Evolutionary conservation across 2,888 invertebrate species (phyloP).

Genomic region (Phaedon cochleariae): DNA sequence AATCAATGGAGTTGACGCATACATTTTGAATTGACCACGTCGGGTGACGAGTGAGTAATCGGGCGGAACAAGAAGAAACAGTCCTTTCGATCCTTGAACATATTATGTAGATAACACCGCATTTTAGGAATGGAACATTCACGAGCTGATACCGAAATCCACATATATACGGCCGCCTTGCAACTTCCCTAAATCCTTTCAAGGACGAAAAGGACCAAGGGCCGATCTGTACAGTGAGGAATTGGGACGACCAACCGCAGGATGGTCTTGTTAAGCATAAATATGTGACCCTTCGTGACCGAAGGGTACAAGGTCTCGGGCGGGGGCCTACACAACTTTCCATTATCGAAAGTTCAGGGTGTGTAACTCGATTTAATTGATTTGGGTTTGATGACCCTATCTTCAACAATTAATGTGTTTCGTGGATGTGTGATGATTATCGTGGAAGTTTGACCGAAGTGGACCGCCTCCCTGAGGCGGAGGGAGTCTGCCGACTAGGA

Average conservation of each 20-base stretch:
- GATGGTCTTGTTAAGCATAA: slow-evolving; percentile 24
- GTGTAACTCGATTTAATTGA: slow-evolving; percentile 6
- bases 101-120: too few relatives aligned
- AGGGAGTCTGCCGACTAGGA: too few relatives aligned
- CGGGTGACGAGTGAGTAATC: too few relatives aligned
- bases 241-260: too few relatives aligned
- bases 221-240: too few relatives aligned
- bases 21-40: too few relatives aligned
- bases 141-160: slow-evolving; percentile 8
- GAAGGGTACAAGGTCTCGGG: slow-evolving; percentile 13
- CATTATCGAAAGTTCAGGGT: background rate
- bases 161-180: background rate
- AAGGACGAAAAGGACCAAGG: too few relatives aligned
- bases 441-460: background rate
- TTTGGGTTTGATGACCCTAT: slow-evolving; percentile 10
- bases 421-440: background rate
- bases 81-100: too few relatives aligned
- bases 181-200: background rate
- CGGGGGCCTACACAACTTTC: background rate
- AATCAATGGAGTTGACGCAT: too few relatives aligned
- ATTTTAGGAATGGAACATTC: slow-evolving; percentile 19
- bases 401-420: background rate
- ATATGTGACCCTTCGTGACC: slow-evolving; percentile 20
- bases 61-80: too few relatives aligned
- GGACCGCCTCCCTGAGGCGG: too few relatives aligned